phyloP scores from a whole-genome alignment of 2,797 vertebrate species.

The Cheirogaleus major region DNA sequence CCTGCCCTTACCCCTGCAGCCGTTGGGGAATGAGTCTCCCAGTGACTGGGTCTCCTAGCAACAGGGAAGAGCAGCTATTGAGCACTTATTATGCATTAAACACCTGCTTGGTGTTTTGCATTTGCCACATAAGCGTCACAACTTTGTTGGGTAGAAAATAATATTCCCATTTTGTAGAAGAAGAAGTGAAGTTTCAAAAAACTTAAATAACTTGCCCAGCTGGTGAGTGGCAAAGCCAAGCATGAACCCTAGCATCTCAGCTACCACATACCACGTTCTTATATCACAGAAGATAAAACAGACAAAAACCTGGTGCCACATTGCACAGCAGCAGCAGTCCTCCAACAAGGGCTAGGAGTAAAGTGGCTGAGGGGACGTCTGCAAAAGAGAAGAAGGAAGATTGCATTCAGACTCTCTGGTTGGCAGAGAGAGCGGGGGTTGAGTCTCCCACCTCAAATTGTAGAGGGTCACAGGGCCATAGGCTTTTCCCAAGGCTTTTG shows the following conservation, averaged over 20 bases:
- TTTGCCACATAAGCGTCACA: not conserved
- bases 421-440: not conserved
- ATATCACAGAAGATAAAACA: not conserved
- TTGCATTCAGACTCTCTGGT: not conserved
- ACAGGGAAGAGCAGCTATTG: not conserved
- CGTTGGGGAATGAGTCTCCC: not conserved
- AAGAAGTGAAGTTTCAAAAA: conserved; percentile 28
- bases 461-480: not conserved
- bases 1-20: not conserved
- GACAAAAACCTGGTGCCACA: not conserved
- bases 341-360: not conserved
- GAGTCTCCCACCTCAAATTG: not conserved
- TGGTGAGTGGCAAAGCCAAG: not conserved
- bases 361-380: not conserved
- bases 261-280: not conserved
- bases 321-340: not conserved
- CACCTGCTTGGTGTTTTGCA: conserved; percentile 34
- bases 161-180: conserved; percentile 25
- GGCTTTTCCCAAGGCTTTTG: not conserved
- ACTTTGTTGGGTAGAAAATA: not conserved
- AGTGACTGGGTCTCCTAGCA: conserved; percentile 46
- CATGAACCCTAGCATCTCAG: not conserved
- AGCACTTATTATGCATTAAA: not conserved
- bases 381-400: not conserved
- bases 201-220: not conserved